These are phyloP conservation scores for Dallia pectoralis DNA, from an alignment of 2,797 vertebrate species.

Conservation along the genomic window DNA sequence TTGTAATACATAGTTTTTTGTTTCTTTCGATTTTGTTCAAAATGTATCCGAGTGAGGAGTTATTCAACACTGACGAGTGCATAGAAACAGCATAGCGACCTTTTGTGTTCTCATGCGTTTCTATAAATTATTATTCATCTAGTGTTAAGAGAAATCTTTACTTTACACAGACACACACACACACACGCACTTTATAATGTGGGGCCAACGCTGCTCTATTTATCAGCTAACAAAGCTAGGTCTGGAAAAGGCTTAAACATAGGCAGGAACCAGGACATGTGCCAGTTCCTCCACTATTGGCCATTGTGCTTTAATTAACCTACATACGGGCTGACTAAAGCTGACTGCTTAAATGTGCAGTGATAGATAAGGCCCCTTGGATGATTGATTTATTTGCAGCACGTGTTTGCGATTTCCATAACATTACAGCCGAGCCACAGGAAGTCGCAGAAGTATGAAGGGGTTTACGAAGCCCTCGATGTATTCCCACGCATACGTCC, in stretches of 20 bases:
- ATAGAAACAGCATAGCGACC: conserved; percentile 32
- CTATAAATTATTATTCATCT: conserved; percentile 61
- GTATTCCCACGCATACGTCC: conserved; percentile 35
- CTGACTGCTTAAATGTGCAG: conserved; percentile 76
- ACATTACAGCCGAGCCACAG: conserved; percentile 61
- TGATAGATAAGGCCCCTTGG: conserved; percentile 78
- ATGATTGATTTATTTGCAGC: conserved; percentile 79
- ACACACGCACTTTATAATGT: not conserved
- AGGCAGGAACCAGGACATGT: conserved; percentile 65
- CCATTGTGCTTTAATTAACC: conserved; percentile 83
- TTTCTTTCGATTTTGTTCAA: conserved; percentile 52
- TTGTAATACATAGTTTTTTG: not conserved
- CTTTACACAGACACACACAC: conserved; percentile 46
- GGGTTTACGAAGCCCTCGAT: conserved; percentile 42
- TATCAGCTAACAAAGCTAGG: conserved; percentile 47
- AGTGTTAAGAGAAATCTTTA: conserved; percentile 65
- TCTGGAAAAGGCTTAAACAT: conserved; percentile 73
- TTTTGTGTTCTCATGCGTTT: conserved; percentile 62
- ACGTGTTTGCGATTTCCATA: conserved; percentile 74
- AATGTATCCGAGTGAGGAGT: conserved; percentile 15
- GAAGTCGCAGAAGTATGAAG: conserved; percentile 47
- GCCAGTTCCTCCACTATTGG: conserved; percentile 72
- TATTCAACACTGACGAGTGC: conserved; percentile 58
- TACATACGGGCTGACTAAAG: conserved; percentile 72
- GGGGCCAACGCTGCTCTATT: not conserved